Percentiles rank a stretch among this genome's conserved stretches.
phyloP scores from a whole-genome alignment of 35 echinoderm and acorn worm species.

The Anneissia japonica region DNA sequence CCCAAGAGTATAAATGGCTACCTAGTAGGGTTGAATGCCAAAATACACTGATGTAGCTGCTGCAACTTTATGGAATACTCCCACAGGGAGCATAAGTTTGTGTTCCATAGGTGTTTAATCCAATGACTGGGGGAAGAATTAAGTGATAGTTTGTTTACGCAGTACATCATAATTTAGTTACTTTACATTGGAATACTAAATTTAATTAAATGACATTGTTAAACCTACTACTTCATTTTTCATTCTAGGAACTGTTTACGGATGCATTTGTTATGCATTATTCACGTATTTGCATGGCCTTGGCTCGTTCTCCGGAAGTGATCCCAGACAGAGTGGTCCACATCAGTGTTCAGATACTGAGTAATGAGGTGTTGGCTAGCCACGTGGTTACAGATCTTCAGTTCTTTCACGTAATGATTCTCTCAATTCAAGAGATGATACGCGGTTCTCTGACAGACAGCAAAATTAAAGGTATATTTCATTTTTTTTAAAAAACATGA shows the following conservation, averaged over 20 bases:
- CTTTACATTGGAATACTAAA: too few species aligned
- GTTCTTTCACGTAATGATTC: conserved; percentile 67
- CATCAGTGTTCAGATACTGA: conserved; percentile 93
- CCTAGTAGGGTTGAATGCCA: too few species aligned
- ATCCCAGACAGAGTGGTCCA: conserved; percentile 82
- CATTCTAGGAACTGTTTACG: conserved; percentile 70
- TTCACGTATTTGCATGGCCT: conserved; percentile 70
- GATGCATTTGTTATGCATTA: conserved; percentile 83
- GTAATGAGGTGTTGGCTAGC: conserved; percentile 76
- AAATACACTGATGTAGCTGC: too few species aligned
- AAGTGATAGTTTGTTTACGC: background rate
- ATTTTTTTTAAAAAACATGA: too few species aligned
- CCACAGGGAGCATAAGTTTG: background rate
- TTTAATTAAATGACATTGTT: too few species aligned
- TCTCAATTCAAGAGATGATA: conserved; percentile 27
- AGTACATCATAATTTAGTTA: too few species aligned
- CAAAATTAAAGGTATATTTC: background rate
- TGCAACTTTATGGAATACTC: too few species aligned
- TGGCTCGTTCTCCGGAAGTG: conserved; percentile 44
- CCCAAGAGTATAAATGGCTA: too few species aligned
- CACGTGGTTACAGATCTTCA: conserved; percentile 58
- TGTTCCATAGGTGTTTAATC: background rate
- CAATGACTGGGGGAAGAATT: background rate
- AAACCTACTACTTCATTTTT: background rate
- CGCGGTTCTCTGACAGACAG: background rate